Evolutionary conservation across 2,797 vertebrate species (phyloP).

Genomic region (Crenuchus spilurus): DNA sequence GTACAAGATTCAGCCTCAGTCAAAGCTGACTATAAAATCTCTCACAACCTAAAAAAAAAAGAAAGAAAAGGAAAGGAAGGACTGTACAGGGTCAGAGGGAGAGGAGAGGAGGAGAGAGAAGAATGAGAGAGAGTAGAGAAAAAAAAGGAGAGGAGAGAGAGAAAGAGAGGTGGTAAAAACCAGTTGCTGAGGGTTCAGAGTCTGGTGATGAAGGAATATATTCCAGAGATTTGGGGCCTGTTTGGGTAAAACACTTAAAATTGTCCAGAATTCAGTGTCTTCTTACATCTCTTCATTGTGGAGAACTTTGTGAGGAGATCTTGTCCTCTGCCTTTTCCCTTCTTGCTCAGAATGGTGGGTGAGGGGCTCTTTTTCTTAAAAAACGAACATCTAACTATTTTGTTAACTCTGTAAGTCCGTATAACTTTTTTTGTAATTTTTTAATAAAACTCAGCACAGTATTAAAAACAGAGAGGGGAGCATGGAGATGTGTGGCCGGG

Average conservation of each 20-base stretch:
- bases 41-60: constrained; percentile 80
- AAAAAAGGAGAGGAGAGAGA: constrained; percentile 72
- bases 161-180: constrained; percentile 64
- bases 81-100: constrained; percentile 73
- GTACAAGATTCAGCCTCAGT: constrained; percentile 85
- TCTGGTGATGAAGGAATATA: constrained; percentile 62
- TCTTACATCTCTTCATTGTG: constrained; percentile 60
- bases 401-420: constrained; percentile 64
- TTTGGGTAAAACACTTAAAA: constrained; percentile 65
- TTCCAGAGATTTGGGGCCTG: constrained; percentile 68
- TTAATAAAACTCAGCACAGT: constrained; percentile 67
- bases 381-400: constrained; percentile 65
- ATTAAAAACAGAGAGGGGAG: constrained; percentile 55
- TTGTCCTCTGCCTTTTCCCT: constrained; percentile 19
- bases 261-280: constrained; percentile 60
- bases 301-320: constrained; percentile 10
- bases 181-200: constrained; percentile 62
- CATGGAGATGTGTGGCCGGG: background rate
- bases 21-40: constrained; percentile 80
- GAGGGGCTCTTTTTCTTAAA: constrained; percentile 45
- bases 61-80: constrained; percentile 74
- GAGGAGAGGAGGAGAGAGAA: constrained; percentile 63
- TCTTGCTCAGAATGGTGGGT: constrained; percentile 18
- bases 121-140: constrained; percentile 66
- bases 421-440: constrained; percentile 66